Conservation (phyloP, 2,888 invertebrate genomes). For the Brachypterus glaber region DNA sequence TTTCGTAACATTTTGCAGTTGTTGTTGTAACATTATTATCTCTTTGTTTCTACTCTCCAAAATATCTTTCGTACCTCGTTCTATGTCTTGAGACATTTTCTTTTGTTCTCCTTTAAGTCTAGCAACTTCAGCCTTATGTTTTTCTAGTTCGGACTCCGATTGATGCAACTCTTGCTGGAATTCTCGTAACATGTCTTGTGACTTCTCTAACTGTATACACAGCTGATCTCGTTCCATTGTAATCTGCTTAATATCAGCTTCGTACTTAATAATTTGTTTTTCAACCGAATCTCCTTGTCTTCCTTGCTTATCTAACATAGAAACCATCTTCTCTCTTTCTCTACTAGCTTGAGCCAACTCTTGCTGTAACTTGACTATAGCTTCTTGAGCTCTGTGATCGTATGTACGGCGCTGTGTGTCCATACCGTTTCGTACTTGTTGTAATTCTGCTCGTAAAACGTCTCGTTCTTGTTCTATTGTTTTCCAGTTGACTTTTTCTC, state of each 20-base stretch:
- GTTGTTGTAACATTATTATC: conserved; percentile 59
- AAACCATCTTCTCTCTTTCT: conserved; percentile 69
- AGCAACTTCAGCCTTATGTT: conserved; percentile 69
- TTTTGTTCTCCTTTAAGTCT: conserved; percentile 63
- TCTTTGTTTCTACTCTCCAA: conserved; percentile 62
- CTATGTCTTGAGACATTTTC: conserved; percentile 60
- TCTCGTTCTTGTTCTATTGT: conserved; percentile 67
- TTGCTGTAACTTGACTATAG: conserved; percentile 61
- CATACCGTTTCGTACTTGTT: conserved; percentile 53
- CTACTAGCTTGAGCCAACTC: conserved; percentile 61
- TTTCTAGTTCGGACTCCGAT: conserved; percentile 72
- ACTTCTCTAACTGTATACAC: conserved; percentile 82
- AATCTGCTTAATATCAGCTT: conserved; percentile 76
- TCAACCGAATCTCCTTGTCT: conserved; percentile 73
- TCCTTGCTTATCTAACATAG: conserved; percentile 68
- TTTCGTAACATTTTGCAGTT: conserved; percentile 53
- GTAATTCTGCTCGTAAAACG: conserved; percentile 57
- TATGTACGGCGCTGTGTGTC: conserved; percentile 56
- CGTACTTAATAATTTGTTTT: conserved; percentile 75
- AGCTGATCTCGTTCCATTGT: conserved; percentile 80
- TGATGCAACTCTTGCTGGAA: conserved; percentile 85
- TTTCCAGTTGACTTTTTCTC: conserved; percentile 59
- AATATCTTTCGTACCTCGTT: conserved; percentile 60
- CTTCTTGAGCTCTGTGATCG: conserved; percentile 62
- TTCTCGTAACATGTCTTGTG: conserved; percentile 85